Base-by-base conservation (phyloP, 2,797 vertebrate genomes). In the Vultur gryphus region DNA sequence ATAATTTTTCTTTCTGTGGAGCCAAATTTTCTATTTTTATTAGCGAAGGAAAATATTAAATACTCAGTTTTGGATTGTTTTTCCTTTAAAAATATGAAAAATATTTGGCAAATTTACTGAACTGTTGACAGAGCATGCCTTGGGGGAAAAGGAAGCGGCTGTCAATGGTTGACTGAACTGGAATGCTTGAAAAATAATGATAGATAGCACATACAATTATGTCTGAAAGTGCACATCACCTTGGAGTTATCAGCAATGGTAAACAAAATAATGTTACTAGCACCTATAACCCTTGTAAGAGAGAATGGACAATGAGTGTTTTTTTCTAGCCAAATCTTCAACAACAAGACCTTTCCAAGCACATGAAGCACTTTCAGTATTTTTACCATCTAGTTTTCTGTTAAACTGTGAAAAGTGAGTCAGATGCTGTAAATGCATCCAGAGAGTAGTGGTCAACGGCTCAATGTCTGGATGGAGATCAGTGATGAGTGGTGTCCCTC, bases 151-250 rank as follows among this genome's bases (percentile, higher is more conserved):
- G 13, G 41, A 96, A 61, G 51, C 2, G 13, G 20, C 33, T 80
- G 15, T 79, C 59, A 78, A 90, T 66, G 49, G 76, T 24, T 92
- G 80, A 87, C 52, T 91, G 33, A 70, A 89, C 28, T 48, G 41
- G 83, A 95, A 89, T 89, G n/a, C 52, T 95, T 96, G 73, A 93
- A 93, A 97, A 97, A 82, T 94, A 84, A 95, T 90, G 83, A 92
- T 71, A 84, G 31, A 78, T 85, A 84, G 37, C 54, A 85, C 86
- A 67, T 54, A 82, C 58, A 54, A 28, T 95, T 70, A 59, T 52
- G 23, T 5, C 6, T 90, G 52, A 78, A 87, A 94, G 46, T 67
- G 46, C 8, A 44, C 28, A 81, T 85, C 48, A 72, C 33, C 18
- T 92, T 82, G 80, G 46, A 96, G 41, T 77, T 80, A 72, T 77